Evolutionary conservation across 2,888 invertebrate genomes (phyloP).

Genomic region (Eristalis pertinax): DNA sequence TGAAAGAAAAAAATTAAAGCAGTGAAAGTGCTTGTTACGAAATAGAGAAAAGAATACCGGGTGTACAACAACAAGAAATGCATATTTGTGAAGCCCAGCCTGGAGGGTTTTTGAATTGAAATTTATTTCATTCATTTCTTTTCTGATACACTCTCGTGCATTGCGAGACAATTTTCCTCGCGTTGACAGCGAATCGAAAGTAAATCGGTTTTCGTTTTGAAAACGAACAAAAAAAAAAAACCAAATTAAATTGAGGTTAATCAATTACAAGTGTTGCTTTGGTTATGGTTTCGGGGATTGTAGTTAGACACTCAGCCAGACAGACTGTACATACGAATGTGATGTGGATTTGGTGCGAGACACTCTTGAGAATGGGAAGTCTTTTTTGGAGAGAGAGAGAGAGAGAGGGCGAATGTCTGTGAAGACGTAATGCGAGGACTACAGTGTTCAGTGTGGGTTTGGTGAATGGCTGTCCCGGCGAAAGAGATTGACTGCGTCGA

Average conservation of each 20-base stretch:
- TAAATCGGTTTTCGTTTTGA: constrained; percentile 31
- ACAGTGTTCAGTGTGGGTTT: too few relatives aligned
- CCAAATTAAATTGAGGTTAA: constrained; percentile 27
- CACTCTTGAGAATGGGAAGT: background rate
- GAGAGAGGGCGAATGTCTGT: background rate
- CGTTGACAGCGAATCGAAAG: constrained; percentile 40
- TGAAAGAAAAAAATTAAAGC: constrained; percentile 15
- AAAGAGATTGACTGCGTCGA: too few relatives aligned
- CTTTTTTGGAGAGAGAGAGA: background rate
- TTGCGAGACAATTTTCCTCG: constrained; percentile 11
- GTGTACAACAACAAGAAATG: background rate
- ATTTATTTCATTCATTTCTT: constrained; percentile 25
- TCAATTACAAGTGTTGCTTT: constrained; percentile 31
- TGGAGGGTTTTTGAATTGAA: constrained; percentile 18
- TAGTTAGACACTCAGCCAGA: background rate
- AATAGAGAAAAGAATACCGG: constrained; percentile 55
- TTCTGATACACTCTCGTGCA: background rate
- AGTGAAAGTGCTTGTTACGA: constrained; percentile 68
- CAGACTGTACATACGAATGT: background rate
- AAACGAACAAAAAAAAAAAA: background rate
- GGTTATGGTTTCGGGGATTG: background rate
- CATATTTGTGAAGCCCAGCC: constrained; percentile 23
- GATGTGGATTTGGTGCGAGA: background rate
- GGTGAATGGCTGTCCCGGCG: too few relatives aligned
- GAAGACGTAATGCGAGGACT: background rate